Conservation (phyloP, 2,888 invertebrate genomes). For the Drosophila phalerata region DNA sequence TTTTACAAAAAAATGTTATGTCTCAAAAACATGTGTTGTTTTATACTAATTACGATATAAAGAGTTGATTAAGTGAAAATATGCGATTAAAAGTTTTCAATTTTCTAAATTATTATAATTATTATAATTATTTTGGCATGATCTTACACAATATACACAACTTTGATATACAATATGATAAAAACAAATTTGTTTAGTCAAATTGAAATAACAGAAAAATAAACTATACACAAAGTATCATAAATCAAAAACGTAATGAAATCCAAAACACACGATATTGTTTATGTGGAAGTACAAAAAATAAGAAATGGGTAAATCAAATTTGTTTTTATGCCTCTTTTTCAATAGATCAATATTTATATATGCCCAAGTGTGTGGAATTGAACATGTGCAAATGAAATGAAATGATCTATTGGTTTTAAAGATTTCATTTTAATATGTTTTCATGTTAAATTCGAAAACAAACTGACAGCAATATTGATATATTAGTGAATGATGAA, state of each 20-base stretch:
- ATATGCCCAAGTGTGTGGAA: slow-evolving; percentile 16
- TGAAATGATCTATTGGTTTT: slow-evolving; percentile 11
- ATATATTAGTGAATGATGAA: slow-evolving; percentile 7
- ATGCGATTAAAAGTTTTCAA: too few species aligned
- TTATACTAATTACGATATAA: too few species aligned
- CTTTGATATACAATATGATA: slow-evolving; percentile 40
- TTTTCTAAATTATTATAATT: too few species aligned
- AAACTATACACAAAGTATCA: background rate
- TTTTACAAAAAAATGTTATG: too few species aligned
- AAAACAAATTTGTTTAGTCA: slow-evolving; percentile 34
- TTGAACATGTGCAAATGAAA: slow-evolving; percentile 1
- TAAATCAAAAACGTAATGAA: slow-evolving; percentile 12
- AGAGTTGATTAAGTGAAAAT: too few species aligned
- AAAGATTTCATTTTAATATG: slow-evolving; percentile 5
- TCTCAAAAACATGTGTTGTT: too few species aligned
- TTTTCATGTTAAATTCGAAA: slow-evolving; percentile 14
- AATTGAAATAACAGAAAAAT: slow-evolving; percentile 7
- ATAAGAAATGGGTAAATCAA: slow-evolving; percentile 9
- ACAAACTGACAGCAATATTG: slow-evolving; percentile 4
- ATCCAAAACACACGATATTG: slow-evolving; percentile 36
- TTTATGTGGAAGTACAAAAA: slow-evolving; percentile 31
- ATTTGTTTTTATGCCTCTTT: slow-evolving; percentile 14
- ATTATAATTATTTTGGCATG: too few species aligned
- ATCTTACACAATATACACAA: background rate
- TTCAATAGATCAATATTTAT: slow-evolving; percentile 47